Base-by-base conservation (phyloP, 2,113 vertebrate species). In the Martes martes region DNA sequence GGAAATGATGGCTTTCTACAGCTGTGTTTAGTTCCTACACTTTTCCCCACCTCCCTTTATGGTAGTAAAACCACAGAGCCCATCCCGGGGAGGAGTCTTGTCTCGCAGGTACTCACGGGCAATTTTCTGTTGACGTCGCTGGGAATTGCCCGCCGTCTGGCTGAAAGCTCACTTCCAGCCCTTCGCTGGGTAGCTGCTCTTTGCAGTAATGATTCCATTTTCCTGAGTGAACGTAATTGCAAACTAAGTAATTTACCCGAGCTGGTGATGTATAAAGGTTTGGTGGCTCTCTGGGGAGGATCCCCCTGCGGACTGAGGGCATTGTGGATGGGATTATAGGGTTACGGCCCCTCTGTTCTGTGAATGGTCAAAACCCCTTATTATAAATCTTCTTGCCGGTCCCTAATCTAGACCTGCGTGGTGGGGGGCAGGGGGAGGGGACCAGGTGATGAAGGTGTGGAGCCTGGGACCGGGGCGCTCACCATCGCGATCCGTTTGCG, bases 221-320 rank as follows among this genome's bases (percentile, higher is more conserved):
- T 97, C 95, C 96, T 95, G 96, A 82, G 80, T 86, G 78, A 89
- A 83, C 95, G 93, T 97, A 97, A 97, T 94, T 97, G 96, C 82
- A 83, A n/a, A n/a, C n/a, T 79, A 87, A 73, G 78, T 94, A 91
- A 97, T 87, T 95, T 95, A 95, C 83, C 83, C 57, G 83, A 69
- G 93, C 78, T 65, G 73, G 86, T 47, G 91, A 52, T 52, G 83
- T 15, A 94, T 61, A 91, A 85, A 94, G 85, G 67, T 89, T 91
- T 59, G 91, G 89, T 67, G 78, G 63, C 76, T 96, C 71, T 1
- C 39, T 23, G 39, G 92, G 91, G 90, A 81, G 16, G 33, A 50
- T 39, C 4, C 45, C 50, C 78, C 59, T 4, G 8, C 18, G 63
- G 8, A 26, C 67, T 71, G 90, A 82, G 39, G 88, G 39, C 47